These are phyloP conservation scores for Stenurella melanura DNA, from an alignment of 2,888 invertebrate species.

Conservation along the genomic window DNA sequence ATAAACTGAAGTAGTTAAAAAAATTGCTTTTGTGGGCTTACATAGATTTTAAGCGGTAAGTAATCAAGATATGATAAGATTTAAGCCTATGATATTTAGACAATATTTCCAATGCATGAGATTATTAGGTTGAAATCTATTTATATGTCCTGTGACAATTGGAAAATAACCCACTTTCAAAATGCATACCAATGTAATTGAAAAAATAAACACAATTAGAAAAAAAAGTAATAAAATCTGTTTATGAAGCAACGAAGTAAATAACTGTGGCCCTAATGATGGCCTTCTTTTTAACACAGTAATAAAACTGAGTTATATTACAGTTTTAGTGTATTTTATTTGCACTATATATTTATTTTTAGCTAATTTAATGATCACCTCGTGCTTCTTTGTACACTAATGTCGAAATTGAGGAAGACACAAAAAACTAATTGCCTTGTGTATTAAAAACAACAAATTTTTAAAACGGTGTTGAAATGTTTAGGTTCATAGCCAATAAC, in stretches of 20 bases:
- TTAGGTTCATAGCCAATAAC: not conserved
- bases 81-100: no score
- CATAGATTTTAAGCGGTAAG: no score
- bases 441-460: slow-evolving; percentile 11
- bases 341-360: slow-evolving; percentile 19
- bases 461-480: not conserved
- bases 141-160: no score
- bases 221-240: slow-evolving; percentile 9
- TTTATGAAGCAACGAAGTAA: slow-evolving; percentile 3
- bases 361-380: slow-evolving; percentile 34
- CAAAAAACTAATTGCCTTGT: not conserved
- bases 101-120: no score
- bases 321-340: slow-evolving; percentile 31
- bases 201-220: slow-evolving; percentile 18
- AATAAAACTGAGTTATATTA: slow-evolving; percentile 25
- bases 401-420: slow-evolving; percentile 9
- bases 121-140: no score
- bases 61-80: no score
- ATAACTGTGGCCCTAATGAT: not conserved
- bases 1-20: no score
- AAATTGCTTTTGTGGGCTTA: no score
- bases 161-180: not conserved
- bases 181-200: not conserved
- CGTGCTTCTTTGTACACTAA: not conserved
- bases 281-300: slow-evolving; percentile 13